Evolutionary conservation across 2,888 invertebrate species (phyloP).

Genomic region (Mylabris sibirica): DNA sequence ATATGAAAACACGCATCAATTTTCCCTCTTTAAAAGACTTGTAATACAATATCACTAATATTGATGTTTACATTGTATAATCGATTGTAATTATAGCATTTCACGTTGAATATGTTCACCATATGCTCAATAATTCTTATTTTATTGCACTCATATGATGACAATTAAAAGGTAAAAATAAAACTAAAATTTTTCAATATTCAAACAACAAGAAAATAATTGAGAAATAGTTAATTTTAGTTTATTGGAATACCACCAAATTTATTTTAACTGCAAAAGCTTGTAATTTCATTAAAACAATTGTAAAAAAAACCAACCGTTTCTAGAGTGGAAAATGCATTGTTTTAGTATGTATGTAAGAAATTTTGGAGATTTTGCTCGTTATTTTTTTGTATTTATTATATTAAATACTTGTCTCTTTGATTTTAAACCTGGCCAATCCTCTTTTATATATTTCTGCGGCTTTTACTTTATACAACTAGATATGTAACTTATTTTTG

Average conservation of each 20-base stretch:
- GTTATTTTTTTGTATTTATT: background rate
- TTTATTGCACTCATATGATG: background rate
- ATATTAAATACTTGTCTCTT: background rate
- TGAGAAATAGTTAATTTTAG: background rate
- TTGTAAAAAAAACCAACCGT: background rate
- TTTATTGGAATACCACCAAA: background rate
- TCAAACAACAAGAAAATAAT: background rate
- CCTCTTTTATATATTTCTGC: background rate
- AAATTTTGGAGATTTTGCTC: background rate
- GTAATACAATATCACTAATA: background rate
- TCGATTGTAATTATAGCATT: constrained; percentile 10
- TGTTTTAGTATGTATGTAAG: background rate
- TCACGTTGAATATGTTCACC: background rate
- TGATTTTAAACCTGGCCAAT: background rate
- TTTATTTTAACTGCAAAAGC: background rate
- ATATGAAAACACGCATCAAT: background rate
- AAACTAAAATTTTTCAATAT: background rate
- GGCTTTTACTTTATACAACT: background rate
- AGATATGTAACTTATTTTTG: background rate
- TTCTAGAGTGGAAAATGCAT: background rate
- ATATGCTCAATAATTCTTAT: background rate
- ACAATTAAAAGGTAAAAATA: constrained; percentile 4
- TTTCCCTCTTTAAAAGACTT: background rate
- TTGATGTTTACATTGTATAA: constrained; percentile 10
- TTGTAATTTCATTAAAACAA: background rate